Evolutionary conservation across 2,797 vertebrate genomes (phyloP).

Genomic region (Podarcis siculus): DNA sequence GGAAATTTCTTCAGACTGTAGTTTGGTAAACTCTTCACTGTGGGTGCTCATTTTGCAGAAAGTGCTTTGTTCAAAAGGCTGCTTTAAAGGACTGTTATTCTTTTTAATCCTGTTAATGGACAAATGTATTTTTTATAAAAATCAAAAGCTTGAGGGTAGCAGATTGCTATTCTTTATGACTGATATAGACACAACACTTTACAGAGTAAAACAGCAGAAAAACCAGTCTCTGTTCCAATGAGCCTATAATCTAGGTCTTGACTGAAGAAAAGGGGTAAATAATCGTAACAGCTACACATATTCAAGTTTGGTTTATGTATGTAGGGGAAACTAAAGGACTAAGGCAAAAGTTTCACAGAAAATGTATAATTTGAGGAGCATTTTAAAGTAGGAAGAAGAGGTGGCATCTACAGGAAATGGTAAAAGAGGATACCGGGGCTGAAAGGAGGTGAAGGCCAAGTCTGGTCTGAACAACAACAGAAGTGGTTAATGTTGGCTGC

Average conservation of each 20-base stretch:
- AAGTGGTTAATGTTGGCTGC: not conserved
- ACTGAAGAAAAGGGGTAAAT: not conserved
- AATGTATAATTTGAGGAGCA: not conserved
- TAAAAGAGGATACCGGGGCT: not conserved
- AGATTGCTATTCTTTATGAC: not conserved
- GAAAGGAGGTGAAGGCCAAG: not conserved
- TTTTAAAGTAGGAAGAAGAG: not conserved
- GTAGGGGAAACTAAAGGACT: not conserved
- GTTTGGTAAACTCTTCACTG: not conserved
- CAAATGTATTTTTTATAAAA: not conserved
- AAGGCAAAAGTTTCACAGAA: not conserved
- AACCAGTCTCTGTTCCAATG: not conserved
- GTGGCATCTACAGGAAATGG: no score
- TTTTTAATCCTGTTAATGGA: not conserved
- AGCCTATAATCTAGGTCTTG: not conserved
- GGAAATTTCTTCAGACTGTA: not conserved
- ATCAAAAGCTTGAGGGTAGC: not conserved
- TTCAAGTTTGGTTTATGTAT: not conserved
- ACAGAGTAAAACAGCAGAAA: not conserved
- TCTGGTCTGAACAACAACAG: not conserved
- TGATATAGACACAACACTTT: not conserved
- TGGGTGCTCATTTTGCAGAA: slow-evolving; percentile 40
- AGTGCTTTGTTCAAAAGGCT: not conserved
- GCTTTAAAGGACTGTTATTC: not conserved
- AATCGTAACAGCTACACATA: not conserved